Conservation (phyloP, 1,140 invertebrate genomes). For the Drosophila albomicans region DNA sequence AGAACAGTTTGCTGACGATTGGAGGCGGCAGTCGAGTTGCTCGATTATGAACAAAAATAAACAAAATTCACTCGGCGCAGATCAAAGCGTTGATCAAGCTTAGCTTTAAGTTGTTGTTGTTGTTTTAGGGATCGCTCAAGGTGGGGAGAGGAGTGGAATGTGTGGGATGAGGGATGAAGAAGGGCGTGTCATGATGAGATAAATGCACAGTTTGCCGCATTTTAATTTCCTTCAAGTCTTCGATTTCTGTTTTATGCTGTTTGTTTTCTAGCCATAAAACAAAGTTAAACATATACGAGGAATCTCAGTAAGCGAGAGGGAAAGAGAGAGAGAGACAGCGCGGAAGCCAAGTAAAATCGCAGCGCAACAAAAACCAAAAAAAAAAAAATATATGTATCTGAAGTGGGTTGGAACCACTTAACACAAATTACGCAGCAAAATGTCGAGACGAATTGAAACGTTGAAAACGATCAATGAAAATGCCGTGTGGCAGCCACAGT, state of each 20-base stretch:
- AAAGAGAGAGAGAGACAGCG: constrained; percentile 24
- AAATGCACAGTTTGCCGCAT: constrained; percentile 82
- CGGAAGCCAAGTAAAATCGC: constrained; percentile 26
- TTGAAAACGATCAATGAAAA: constrained; percentile 73
- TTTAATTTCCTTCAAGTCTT: constrained; percentile 63
- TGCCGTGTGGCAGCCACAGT: constrained; percentile 6
- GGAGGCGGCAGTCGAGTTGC: constrained; percentile 37
- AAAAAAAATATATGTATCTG: constrained; percentile 41
- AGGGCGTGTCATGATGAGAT: constrained; percentile 69
- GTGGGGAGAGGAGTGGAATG: background rate
- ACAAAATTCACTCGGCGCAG: constrained; percentile 77
- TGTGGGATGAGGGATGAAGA: constrained; percentile 4
- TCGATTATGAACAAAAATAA: constrained; percentile 83
- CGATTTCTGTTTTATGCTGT: constrained; percentile 39
- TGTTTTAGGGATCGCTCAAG: constrained; percentile 3
- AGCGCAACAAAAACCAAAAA: constrained; percentile 26
- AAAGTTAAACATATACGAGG: constrained; percentile 63
- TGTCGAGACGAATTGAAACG: constrained; percentile 82
- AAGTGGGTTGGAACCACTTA: constrained; percentile 83
- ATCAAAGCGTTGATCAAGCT: constrained; percentile 70
- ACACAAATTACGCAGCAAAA: constrained; percentile 85
- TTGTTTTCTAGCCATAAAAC: constrained; percentile 62
- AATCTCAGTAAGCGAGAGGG: background rate
- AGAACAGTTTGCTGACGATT: constrained; percentile 28
- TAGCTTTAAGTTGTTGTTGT: constrained; percentile 47